Evolutionary conservation across 2,888 invertebrate species (phyloP), one percentile per base, ranked within the genome.

Genomic region (Diachrysia chrysitis): DNA sequence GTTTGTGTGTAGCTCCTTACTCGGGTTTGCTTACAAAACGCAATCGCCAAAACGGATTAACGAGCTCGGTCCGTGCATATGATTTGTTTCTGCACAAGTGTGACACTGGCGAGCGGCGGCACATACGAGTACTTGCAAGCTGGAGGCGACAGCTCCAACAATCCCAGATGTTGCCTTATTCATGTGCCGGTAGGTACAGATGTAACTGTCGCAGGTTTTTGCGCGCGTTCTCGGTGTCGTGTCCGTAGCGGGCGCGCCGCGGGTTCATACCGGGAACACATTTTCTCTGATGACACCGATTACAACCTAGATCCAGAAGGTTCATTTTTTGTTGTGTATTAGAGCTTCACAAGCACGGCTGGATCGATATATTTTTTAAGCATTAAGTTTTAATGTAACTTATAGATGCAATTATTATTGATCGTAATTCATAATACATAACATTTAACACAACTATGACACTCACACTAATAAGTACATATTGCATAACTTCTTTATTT

Each of bases 201-300:
- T 75, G 78, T 75, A 71, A 74, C 66, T 74, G 78, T 68, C 56
- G 23, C 19, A 3, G 12, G 63, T 75, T 78, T 78, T 78, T 78
- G 67, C 19, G 32, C 69, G 61, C 65, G 66, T 71, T 64, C 78
- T 59, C 32, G 23, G 32, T 29, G 56, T 53, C 55, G 25, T 25
- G 58, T 53, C 66, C 60, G 74, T n/a, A 63, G 73, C 60, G 51
- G 42, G 57, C 63, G 64, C 25, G 25, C 25, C 25, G 25, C 63
- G 63, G 60, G 54, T 58, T 55, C n/a, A 12, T 75, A 71, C 78
- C 63, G 56, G 65, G 75, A 78, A 75, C 58, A 16, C 75, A 71
- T 75, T 78, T 71, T 69, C 77, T 71, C 63, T 16, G 23, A 29
- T 7, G 21, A 56, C 46, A 12, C 2, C 42, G 61, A 32, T 61